Conservation (phyloP, 2,797 vertebrate species). For the Heteromormyrus szaboi region DNA sequence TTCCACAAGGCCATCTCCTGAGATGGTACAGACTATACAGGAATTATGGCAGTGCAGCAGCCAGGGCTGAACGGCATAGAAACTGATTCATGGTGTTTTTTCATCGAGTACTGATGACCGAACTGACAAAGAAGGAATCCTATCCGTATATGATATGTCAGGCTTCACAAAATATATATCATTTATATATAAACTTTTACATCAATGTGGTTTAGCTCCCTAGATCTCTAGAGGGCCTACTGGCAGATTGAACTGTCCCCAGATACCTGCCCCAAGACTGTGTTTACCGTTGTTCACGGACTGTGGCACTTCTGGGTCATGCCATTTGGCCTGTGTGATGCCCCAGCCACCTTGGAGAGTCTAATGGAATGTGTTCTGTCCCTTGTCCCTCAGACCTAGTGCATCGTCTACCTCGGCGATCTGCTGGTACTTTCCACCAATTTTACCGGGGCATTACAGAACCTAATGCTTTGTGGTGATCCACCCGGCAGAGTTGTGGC, state of each 20-base stretch:
- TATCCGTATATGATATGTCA: background rate
- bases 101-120: background rate
- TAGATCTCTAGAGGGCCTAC: too few relatives aligned
- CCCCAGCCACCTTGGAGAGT: background rate
- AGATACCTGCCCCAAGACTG: background rate
- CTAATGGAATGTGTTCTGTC: background rate
- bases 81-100: background rate
- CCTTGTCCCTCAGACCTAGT: background rate
- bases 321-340: background rate
- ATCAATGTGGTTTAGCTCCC: background rate
- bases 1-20: background rate
- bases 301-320: background rate
- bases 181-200: background rate
- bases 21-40: background rate
- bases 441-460: background rate
- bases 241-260: background rate
- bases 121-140: background rate
- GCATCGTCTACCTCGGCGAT: background rate
- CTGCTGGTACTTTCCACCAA: background rate
- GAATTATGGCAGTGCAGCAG: background rate
- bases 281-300: background rate
- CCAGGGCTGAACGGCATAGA: background rate
- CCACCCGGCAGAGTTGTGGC: background rate
- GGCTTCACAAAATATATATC: background rate
- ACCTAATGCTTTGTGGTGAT: background rate